These are phyloP conservation scores for Odontocerum albicorne DNA, from an alignment of 2,888 invertebrate genomes.

Conservation along the genomic window DNA sequence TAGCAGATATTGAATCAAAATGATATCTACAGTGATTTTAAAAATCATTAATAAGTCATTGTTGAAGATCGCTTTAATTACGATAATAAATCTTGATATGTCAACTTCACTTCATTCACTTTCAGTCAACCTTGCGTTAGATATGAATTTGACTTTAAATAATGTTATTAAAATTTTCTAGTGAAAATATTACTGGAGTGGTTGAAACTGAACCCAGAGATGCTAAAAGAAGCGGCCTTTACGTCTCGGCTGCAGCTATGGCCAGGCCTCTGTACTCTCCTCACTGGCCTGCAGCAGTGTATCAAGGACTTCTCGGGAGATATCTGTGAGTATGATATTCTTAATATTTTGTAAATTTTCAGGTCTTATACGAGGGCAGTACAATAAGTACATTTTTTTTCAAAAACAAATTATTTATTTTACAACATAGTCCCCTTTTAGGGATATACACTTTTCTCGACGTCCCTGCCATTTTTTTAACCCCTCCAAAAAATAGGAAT, in stretches of 20 bases:
- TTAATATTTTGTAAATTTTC: constrained; percentile 3
- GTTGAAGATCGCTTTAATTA: too few species aligned
- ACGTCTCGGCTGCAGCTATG: constrained; percentile 69
- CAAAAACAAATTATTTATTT: too few species aligned
- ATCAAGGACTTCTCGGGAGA: constrained; percentile 53
- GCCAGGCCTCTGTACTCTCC: constrained; percentile 75
- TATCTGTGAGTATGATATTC: constrained; percentile 52
- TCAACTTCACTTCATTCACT: too few species aligned
- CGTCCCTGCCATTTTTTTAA: too few species aligned
- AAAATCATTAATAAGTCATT: too few species aligned
- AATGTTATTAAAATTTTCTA: constrained; percentile 42
- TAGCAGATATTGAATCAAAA: too few species aligned
- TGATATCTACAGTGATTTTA: too few species aligned
- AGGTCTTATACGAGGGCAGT: background rate
- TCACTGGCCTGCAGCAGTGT: constrained; percentile 64
- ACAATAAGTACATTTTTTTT: background rate
- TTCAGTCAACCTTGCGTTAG: background rate
- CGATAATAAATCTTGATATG: too few species aligned
- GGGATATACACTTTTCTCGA: too few species aligned
- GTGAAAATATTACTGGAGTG: constrained; percentile 78
- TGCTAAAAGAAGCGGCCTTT: constrained; percentile 57
- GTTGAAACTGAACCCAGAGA: constrained; percentile 59
- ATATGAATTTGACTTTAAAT: background rate
- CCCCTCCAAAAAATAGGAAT: too few species aligned
- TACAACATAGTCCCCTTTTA: too few species aligned